Evolutionary conservation across 2,888 invertebrate species (phyloP).

Genomic region (Lithophane socia): DNA sequence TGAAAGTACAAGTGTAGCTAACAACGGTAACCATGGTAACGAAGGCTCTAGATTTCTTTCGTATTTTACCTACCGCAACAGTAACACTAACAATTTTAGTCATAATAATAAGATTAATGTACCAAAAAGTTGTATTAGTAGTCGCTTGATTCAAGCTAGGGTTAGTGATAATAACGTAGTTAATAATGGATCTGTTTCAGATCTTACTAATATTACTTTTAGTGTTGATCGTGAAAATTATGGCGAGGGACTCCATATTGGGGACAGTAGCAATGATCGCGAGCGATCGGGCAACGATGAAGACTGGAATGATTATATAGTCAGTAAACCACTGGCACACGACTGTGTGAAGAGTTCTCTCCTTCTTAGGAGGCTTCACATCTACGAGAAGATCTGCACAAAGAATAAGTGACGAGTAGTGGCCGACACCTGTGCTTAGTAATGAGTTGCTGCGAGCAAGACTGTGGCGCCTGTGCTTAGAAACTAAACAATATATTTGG

Average conservation of each 20-base stretch:
- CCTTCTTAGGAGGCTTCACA: constrained; percentile 21
- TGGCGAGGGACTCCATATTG: neutral
- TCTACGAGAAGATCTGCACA: constrained; percentile 32
- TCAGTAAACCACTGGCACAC: neutral
- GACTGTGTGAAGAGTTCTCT: neutral
- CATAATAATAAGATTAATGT: constrained; percentile 1
- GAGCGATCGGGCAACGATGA: neutral
- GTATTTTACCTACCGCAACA: constrained; percentile 15
- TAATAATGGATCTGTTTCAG: neutral
- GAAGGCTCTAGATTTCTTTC: constrained; percentile 5
- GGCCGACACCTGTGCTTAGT: neutral
- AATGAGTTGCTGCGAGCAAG: neutral
- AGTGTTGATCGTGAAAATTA: neutral
- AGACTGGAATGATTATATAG: constrained; percentile 9
- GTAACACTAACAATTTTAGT: neutral
- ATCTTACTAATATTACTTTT: neutral
- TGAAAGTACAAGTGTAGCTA: neutral
- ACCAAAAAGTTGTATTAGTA: constrained; percentile 16
- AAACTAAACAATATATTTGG: too few species aligned
- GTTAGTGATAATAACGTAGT: neutral
- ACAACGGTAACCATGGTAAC: neutral
- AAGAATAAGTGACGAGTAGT: constrained; percentile 23
- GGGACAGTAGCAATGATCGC: neutral
- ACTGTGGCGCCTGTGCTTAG: too few species aligned
- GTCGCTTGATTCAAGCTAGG: neutral